Conservation (phyloP, 2,888 invertebrate genomes). For the Tanaodytes sp. region DNA sequence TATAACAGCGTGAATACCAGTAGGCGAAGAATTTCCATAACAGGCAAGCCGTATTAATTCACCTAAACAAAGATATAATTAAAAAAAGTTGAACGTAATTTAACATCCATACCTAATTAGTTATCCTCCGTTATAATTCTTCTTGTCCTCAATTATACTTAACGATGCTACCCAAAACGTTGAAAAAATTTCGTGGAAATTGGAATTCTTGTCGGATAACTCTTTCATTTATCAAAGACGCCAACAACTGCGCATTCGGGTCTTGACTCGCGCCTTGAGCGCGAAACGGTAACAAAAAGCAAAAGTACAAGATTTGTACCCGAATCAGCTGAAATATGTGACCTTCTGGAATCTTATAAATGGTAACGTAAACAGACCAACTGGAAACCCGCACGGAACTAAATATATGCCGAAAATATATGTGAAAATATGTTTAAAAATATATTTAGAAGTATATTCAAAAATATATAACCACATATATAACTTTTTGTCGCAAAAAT, state of each 20-base stretch:
- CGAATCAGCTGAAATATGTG: too few relatives aligned
- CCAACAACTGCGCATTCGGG: constrained; percentile 20
- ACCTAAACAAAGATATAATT: constrained; percentile 50
- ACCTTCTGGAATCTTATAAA: constrained; percentile 37
- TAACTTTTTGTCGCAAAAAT: too few relatives aligned
- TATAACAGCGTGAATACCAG: constrained; percentile 39
- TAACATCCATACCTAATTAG: constrained; percentile 48
- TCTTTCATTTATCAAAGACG: constrained; percentile 48
- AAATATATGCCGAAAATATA: too few relatives aligned
- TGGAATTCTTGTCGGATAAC: constrained; percentile 46
- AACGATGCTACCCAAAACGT: constrained; percentile 41
- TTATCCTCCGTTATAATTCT: constrained; percentile 45
- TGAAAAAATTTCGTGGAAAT: constrained; percentile 44
- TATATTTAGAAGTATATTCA: too few relatives aligned
- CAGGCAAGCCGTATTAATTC: constrained; percentile 46
- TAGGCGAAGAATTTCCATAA: constrained; percentile 48
- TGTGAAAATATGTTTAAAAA: too few relatives aligned
- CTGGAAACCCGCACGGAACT: too few relatives aligned
- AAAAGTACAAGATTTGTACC: constrained; percentile 14
- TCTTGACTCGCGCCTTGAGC: constrained; percentile 16
- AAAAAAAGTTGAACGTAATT: constrained; percentile 41
- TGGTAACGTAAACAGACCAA: constrained; percentile 20
- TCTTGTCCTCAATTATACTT: constrained; percentile 48
- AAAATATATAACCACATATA: too few relatives aligned
- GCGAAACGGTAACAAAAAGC: constrained; percentile 31